phyloP scores from a whole-genome alignment of 2,797 vertebrate genomes.

The Diglossa cyanea region DNA sequence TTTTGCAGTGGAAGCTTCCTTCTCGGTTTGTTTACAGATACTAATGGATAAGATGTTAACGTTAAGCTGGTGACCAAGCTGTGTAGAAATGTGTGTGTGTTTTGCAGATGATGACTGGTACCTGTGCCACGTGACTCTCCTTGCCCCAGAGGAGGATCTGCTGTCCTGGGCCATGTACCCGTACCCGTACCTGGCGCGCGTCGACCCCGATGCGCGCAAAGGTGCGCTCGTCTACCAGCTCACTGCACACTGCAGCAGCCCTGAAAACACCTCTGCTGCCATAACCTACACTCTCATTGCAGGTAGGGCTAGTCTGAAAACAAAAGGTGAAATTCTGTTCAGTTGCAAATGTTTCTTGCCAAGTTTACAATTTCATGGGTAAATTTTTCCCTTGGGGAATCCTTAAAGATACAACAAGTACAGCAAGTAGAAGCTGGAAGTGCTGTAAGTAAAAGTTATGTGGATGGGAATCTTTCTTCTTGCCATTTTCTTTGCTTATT shows the following conservation, averaged over 20 bases:
- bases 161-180: constrained; percentile 89
- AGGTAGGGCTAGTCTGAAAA: constrained; percentile 61
- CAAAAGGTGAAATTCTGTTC: background rate
- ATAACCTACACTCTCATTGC: constrained; percentile 81
- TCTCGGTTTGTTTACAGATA: background rate
- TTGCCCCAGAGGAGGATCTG: constrained; percentile 76
- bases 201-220: constrained; percentile 77
- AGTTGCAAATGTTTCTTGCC: background rate
- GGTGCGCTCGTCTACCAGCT: constrained; percentile 81
- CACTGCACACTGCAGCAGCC: constrained; percentile 48
- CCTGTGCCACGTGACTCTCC: constrained; percentile 81
- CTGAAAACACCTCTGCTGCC: constrained; percentile 56
- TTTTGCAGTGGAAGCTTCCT: background rate
- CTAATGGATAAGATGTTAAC: background rate
- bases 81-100: background rate
- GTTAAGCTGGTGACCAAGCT: background rate
- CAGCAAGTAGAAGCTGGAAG: background rate
- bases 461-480: background rate
- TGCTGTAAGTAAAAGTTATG: background rate
- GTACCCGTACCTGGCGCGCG: constrained; percentile 80
- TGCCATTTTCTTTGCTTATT: background rate
- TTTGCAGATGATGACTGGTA: constrained; percentile 86
- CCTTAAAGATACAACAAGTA: background rate
- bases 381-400: background rate
- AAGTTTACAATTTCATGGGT: background rate